phyloP scores from a whole-genome alignment of 2,797 vertebrate species.

The Pipistrellus pipistrellus region DNA sequence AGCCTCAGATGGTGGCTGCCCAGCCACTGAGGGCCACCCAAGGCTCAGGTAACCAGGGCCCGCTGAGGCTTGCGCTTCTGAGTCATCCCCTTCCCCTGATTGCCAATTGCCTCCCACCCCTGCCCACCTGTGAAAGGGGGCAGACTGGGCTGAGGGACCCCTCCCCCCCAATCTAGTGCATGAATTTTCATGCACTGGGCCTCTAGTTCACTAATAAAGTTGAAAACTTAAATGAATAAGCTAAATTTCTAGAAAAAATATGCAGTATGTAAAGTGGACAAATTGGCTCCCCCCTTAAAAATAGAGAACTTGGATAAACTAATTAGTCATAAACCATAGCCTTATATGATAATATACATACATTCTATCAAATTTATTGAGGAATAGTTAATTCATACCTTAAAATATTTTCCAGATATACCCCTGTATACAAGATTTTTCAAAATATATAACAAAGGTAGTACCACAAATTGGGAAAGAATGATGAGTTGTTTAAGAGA shows the following conservation, averaged over 20 bases:
- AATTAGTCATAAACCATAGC: not conserved
- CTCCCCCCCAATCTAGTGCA: no score
- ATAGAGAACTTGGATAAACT: not conserved
- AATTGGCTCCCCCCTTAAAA: not conserved
- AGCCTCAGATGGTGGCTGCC: no score
- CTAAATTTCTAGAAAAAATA: constrained; percentile 19
- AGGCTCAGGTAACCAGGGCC: no score
- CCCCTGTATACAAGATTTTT: not conserved
- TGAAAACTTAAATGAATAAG: constrained; percentile 17
- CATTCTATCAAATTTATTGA: not conserved
- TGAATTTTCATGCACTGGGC: no score
- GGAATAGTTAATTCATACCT: not conserved
- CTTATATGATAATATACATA: not conserved
- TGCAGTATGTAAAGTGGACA: not conserved
- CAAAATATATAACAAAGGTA: constrained; percentile 1
- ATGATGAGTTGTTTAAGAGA: not conserved
- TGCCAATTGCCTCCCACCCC: no score
- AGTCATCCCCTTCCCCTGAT: no score
- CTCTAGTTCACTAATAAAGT: not conserved
- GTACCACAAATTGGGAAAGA: not conserved
- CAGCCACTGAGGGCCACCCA: no score
- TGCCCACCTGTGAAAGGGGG: no score
- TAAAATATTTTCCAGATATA: not conserved
- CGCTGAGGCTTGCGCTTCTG: no score
- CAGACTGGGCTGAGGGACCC: no score